Base-by-base conservation (phyloP, 2,113 vertebrate species). In the Pterocles burchelli region DNA sequence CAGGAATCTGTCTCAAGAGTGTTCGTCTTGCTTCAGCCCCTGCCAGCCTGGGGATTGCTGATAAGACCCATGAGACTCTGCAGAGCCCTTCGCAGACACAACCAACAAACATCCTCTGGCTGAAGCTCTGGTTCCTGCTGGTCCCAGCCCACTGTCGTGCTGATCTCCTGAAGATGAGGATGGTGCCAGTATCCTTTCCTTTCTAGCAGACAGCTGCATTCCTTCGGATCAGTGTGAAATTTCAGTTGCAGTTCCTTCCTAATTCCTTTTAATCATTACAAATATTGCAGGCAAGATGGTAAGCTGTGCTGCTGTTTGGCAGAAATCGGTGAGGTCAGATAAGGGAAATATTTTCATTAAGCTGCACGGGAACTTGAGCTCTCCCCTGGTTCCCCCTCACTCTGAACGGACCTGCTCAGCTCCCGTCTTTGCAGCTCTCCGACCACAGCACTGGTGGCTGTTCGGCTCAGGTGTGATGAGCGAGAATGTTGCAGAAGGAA, bases 201-300 rank as follows among this genome's bases (percentile, higher is more conserved):
- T 76, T 66, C 61, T 74, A 85, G 57, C 74, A 89, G 70, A 68
- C 66, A 76, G 54, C 90, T 84, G 83, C 88, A 85, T 96, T 96
- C 92, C 80, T 93, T 58, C 1, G 2, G 79, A 78, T 63, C 8
- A 14, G 96, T 75, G 65, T 96, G 95, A 94, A 92, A 93, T 95
- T 93, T 89, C 95, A 93, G 85, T 79, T 85, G 88, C 59, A 58
- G 62, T 71, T 94, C 95, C 65, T 92, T 96, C 59, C 65, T 86
- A 88, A 92, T 92, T 92, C 90, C 68, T 93, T 77, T 77, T 77
- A 74, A 84, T 91, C 80, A 25, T 63, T 41, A 34, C 80, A 84
- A 83, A 67, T 95, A 41, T 59, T 72, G 65, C 72, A 78, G 55
- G 61, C 55, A 91, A 62, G 63, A 48, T 26, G 67, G 46, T 83